Evolutionary conservation across 2,888 invertebrate species (phyloP), one percentile per base, ranked within the genome.

Genomic region (Sinopyrophorus schimmeli): DNA sequence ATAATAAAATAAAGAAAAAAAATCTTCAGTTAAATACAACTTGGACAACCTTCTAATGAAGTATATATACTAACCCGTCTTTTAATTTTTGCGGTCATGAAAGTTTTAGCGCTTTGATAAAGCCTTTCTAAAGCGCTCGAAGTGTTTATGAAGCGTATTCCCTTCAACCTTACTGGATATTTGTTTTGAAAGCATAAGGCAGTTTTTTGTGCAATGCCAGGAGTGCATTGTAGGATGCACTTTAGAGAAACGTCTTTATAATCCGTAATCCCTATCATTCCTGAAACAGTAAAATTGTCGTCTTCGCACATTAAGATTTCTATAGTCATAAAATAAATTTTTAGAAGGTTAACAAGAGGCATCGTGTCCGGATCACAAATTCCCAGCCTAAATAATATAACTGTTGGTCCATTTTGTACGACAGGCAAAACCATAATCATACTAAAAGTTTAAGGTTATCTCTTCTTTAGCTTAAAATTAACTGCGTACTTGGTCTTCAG

Each of bases 281-380:
- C 80, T 46, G 73, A 66, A 2, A 80, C 69, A 30, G 74, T 68
- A 18, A 76, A 76, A 54, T 78, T 74, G 63, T 83, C 83, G 59
- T 82, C 82, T 58, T 81, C 81, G 11, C 77, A 58, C 57, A 82
- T 61, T 42, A 77, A 61, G 46, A 82, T 76, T 58, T 82, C 82
- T 48, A 77, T 75, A 28, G 80, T 65, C 72, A 81, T 76, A 32
- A 75, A 74, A 1, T 75, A 71, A 1, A 77, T 72, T 55, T 75
- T 74, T 43, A 80, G 68, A 2, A 80, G 59, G 12, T 44, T 28
- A 14, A 24, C 2, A 23, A 48, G 30, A 5, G 10, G 4, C 4
- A 31, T 26, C 5, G 3, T 34, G 6, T 11, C 7, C 3, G 34
- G 12, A 4, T 42, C 23, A n/a, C n/a, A n/a, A n/a, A n/a, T n/a